Evolutionary conservation across 2,888 invertebrate species (phyloP).

Genomic region (Caenorhabditis uteleia): DNA sequence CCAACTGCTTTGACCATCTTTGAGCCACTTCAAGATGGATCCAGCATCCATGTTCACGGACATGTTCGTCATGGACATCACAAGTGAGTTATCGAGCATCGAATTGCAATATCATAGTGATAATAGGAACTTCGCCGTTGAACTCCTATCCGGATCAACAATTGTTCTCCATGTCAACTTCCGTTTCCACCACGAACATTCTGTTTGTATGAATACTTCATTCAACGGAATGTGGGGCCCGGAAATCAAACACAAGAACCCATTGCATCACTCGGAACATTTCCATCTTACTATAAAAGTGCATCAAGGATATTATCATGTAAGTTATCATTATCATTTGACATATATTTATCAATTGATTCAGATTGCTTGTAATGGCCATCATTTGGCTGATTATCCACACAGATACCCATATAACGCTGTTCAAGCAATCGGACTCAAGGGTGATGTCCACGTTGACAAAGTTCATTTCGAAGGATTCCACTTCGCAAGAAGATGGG

Average conservation of each 20-base stretch:
- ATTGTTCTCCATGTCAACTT: constrained; percentile 61
- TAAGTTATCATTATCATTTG: constrained; percentile 13
- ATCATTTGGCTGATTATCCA: constrained; percentile 54
- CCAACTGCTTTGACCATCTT: constrained; percentile 42
- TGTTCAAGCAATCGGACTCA: constrained; percentile 56
- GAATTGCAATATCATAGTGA: not conserved
- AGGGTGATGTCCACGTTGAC: constrained; percentile 54
- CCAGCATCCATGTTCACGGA: constrained; percentile 40
- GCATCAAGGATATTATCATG: constrained; percentile 51
- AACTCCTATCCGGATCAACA: constrained; percentile 59
- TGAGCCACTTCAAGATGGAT: constrained; percentile 45
- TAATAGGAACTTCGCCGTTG: constrained; percentile 55
- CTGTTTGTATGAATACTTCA: constrained; percentile 52
- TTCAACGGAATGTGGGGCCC: constrained; percentile 52
- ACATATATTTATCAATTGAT: constrained; percentile 1
- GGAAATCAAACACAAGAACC: constrained; percentile 55
- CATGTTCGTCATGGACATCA: constrained; percentile 49
- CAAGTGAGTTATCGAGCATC: constrained; percentile 13
- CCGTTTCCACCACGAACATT: constrained; percentile 56
- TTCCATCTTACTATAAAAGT: constrained; percentile 57
- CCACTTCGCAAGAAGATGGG: constrained; percentile 41
- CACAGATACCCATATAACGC: constrained; percentile 54
- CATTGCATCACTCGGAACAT: constrained; percentile 54
- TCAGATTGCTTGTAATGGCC: constrained; percentile 57
- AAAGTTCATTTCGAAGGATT: constrained; percentile 57